Evolutionary conservation across 2,113 vertebrate genomes (phyloP).

Genomic region (Eulemur macaco): DNA sequence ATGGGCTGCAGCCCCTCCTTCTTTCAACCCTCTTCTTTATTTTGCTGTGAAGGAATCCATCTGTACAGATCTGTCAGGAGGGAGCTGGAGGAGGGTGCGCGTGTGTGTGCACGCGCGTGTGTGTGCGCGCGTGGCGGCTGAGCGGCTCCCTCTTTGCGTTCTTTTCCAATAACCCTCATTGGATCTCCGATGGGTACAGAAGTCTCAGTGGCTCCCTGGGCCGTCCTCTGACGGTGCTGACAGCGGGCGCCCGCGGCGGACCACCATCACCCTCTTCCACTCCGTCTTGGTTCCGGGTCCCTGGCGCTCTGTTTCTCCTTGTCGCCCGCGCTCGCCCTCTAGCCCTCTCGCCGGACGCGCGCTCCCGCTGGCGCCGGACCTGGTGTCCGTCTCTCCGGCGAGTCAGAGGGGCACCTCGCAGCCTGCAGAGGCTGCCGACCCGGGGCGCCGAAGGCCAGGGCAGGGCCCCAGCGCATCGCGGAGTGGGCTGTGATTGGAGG

Average conservation of each 20-base stretch:
- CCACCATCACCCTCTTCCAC: fast-evolving
- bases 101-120: not conserved
- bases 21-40: conserved; percentile 66
- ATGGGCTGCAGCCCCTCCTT: conserved; percentile 75
- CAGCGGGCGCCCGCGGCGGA: not conserved
- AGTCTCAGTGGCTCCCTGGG: conserved; percentile 44
- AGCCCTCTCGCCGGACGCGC: conserved; percentile 31
- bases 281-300: not conserved
- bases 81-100: conserved; percentile 51
- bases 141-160: conserved; percentile 45
- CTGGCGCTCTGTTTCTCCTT: not conserved
- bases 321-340: not conserved
- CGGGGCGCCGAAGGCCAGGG: not conserved
- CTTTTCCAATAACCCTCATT: conserved; percentile 49
- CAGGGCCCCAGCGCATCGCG: not conserved
- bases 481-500: conserved; percentile 54
- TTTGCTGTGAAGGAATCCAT: conserved; percentile 79
- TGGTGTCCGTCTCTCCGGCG: not conserved
- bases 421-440: not conserved
- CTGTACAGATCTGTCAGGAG: conserved; percentile 71
- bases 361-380: conserved; percentile 21
- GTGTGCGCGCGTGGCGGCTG: not conserved
- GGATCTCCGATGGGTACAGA: conserved; percentile 60
- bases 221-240: conserved; percentile 17
- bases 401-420: conserved; percentile 5